A percentile compares a stretch with the other conserved stretches of the same genome.
Evolutionary conservation across 1,140 invertebrate species (phyloP).

Genomic region (Eurosta solidaginis): DNA sequence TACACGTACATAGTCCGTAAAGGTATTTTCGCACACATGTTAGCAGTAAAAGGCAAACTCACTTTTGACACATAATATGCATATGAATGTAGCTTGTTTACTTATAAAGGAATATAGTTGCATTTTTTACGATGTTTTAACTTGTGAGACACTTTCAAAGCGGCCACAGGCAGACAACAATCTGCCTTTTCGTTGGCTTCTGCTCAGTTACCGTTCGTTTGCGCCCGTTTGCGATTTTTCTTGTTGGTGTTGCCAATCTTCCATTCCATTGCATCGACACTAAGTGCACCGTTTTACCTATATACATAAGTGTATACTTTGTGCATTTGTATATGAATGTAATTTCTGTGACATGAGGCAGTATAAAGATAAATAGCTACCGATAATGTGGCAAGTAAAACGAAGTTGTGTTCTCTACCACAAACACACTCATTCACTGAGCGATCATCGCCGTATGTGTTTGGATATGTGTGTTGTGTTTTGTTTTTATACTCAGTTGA

Average conservation of each 20-base stretch:
- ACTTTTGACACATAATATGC: background rate
- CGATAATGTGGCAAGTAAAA: conserved; percentile 17
- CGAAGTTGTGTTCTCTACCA: background rate
- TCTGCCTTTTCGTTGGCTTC: background rate
- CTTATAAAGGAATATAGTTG: background rate
- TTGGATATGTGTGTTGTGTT: background rate
- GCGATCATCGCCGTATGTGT: background rate
- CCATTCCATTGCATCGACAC: background rate
- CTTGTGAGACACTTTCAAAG: background rate
- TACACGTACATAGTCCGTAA: background rate
- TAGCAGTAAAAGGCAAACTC: background rate
- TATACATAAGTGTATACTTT: background rate
- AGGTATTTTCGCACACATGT: too few species aligned
- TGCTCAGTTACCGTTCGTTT: background rate
- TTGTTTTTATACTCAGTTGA: too few species aligned
- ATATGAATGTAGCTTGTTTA: background rate
- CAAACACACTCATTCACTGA: background rate
- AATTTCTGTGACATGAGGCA: background rate
- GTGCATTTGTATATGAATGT: background rate
- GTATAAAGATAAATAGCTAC: conserved; percentile 25
- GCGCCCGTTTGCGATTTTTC: background rate
- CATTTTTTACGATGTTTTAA: background rate
- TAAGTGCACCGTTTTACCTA: background rate
- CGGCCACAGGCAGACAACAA: background rate
- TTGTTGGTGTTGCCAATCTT: conserved; percentile 12